Conservation (phyloP, 2,888 invertebrate genomes). For the Muschampia plurimacula region DNA sequence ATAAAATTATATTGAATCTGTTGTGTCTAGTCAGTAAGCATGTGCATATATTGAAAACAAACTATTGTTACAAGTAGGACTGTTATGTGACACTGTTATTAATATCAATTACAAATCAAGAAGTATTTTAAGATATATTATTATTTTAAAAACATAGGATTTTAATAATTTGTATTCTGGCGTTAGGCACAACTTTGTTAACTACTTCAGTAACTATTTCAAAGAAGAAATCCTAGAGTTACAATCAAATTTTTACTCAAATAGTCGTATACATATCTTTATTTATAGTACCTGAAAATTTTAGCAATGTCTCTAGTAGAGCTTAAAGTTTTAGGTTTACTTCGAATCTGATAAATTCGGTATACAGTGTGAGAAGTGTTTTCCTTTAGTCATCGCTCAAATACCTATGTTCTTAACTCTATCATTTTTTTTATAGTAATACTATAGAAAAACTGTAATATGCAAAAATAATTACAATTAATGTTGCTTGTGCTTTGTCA, state of each 20-base stretch:
- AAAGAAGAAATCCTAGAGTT: background rate
- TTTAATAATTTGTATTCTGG: background rate
- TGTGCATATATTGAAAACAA: background rate
- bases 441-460: background rate
- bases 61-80: background rate
- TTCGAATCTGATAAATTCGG: no score
- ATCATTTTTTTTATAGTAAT: no score
- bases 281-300: no score
- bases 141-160: background rate
- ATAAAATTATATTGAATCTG: background rate
- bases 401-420: background rate
- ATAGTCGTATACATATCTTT: no score
- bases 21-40: constrained; percentile 5
- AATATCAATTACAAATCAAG: background rate
- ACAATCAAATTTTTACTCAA: no score
- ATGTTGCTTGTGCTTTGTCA: background rate
- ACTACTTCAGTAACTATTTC: background rate
- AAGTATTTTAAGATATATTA: background rate
- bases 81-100: background rate
- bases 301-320: no score
- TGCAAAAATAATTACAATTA: background rate
- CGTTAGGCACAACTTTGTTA: background rate
- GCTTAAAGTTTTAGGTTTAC: no score
- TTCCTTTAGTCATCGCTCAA: no score
- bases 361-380: no score